Base-by-base conservation (phyloP, 2,797 vertebrate species). In the Sciurus carolinensis region DNA sequence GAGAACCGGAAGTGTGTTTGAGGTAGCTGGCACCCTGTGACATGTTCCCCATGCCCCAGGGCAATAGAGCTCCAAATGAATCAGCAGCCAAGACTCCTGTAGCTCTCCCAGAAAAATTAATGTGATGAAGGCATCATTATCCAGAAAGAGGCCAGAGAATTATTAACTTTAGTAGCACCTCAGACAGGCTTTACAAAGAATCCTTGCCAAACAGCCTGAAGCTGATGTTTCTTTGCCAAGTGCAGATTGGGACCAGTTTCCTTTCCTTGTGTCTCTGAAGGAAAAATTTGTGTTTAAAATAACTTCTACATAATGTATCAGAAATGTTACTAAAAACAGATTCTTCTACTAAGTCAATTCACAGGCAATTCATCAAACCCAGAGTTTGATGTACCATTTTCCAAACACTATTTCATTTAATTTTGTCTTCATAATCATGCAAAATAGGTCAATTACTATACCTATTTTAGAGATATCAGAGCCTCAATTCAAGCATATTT, bases 211-310 rank as follows among this genome's bases (percentile, higher is more conserved):
- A 94, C 7, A 80, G 33, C 47, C 67, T 91, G 77, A 97, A 47
- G 62, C 28, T 97, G 69, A 91, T 83, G 1, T 47, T 96, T 95
- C 24, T 95, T 89, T 97, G 88, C 97, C 47, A 97, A 96, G 77
- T 7, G 3, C 6, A 93, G 66, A n/a, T 24, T 54, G 33, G 24
- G 30, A 72, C 42, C 39, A 84, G 4, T n/a, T 96, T 93, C n/a
- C 30, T 84, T 91, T 91, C 59, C 72, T 36, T 93, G 24, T 85
- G 67, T 10, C 54, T 73, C 75, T 59, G 79, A 89, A 86, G 26
- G n/a, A 95, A 96, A 96, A 91, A 14, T 72, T 33, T 36, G 17
- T 79, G 62, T 54, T 96, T 87, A 77, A 76, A 52, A 81, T 81
- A 81, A 92, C 83, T 83, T 83, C 28, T 80, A 91, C 96, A 87